Percentiles rank a stretch among this genome's conserved stretches.
These are phyloP conservation scores for Atlantisia rogersi DNA, from an alignment of 2,113 vertebrate genomes.

Conservation along the genomic window DNA sequence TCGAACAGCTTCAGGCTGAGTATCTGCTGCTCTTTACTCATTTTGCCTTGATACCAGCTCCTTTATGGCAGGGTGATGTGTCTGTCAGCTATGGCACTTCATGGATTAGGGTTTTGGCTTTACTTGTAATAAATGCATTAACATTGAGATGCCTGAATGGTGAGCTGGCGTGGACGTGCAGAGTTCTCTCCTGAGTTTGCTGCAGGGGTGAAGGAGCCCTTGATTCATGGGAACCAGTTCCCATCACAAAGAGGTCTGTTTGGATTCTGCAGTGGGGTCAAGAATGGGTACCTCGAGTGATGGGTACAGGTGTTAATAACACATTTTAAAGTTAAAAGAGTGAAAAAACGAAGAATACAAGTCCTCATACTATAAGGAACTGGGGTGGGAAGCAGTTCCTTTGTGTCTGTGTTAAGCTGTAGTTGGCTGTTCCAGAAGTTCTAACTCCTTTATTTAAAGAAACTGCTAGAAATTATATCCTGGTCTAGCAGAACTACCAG, in stretches of 20 bases:
- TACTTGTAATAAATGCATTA: rapidly evolving
- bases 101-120: background rate
- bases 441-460: background rate
- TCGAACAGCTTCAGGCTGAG: background rate
- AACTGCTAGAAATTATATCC: background rate
- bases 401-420: rapidly evolving
- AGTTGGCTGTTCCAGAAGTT: background rate
- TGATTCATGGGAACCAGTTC: background rate
- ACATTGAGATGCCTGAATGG: rapidly evolving
- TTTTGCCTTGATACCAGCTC: background rate
- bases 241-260: background rate
- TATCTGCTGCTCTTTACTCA: background rate
- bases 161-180: background rate
- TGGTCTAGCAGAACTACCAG: background rate
- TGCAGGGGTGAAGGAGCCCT: background rate
- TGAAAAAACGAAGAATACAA: rapidly evolving
- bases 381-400: background rate
- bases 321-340: rapidly evolving
- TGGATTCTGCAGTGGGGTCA: background rate
- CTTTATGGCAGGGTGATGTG: background rate
- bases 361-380: background rate
- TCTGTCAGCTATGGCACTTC: background rate
- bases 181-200: background rate
- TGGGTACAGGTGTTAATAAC: too few relatives aligned
- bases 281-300: rapidly evolving